A percentile compares a stretch with the other conserved stretches of the same genome.
phyloP scores from a whole-genome alignment of 2,888 invertebrate species.

The Melolontha melolontha region DNA sequence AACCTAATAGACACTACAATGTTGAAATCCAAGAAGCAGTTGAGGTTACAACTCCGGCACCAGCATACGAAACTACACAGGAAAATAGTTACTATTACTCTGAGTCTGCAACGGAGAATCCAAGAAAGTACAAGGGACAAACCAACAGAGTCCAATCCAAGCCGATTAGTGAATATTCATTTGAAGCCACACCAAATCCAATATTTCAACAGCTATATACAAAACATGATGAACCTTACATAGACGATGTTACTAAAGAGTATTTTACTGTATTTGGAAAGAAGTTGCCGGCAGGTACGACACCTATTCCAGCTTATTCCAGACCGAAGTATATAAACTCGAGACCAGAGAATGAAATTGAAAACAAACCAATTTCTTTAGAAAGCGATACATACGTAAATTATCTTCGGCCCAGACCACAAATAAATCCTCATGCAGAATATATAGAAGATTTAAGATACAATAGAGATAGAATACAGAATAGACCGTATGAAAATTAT shows the following conservation, averaged over 20 bases:
- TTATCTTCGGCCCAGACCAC: conserved; percentile 70
- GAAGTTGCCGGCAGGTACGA: conserved; percentile 71
- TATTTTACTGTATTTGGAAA: conserved; percentile 81
- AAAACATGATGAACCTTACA: conserved; percentile 76
- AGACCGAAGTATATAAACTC: conserved; percentile 22
- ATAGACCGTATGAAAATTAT: conserved; percentile 48
- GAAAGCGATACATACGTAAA: conserved; percentile 79
- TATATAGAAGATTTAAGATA: conserved; percentile 64
- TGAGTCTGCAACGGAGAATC: conserved; percentile 56
- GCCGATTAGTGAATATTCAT: conserved; percentile 58
- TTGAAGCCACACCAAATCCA: conserved; percentile 64
- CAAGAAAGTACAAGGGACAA: conserved; percentile 49
- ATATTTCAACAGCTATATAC: conserved; percentile 74
- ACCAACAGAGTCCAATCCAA: conserved; percentile 50
- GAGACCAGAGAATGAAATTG: conserved; percentile 37
- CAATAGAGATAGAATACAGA: conserved; percentile 43
- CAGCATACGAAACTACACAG: conserved; percentile 45
- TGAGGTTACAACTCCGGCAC: conserved; percentile 58
- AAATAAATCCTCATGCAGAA: conserved; percentile 70
- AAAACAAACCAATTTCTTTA: conserved; percentile 63
- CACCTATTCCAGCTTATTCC: conserved; percentile 52
- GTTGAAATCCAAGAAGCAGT: conserved; percentile 63
- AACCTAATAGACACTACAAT: conserved; percentile 59
- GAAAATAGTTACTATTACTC: conserved; percentile 45
- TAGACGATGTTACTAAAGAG: conserved; percentile 80